Evolutionary conservation across 2,113 vertebrate genomes (phyloP).

Genomic region (Indicator indicator): DNA sequence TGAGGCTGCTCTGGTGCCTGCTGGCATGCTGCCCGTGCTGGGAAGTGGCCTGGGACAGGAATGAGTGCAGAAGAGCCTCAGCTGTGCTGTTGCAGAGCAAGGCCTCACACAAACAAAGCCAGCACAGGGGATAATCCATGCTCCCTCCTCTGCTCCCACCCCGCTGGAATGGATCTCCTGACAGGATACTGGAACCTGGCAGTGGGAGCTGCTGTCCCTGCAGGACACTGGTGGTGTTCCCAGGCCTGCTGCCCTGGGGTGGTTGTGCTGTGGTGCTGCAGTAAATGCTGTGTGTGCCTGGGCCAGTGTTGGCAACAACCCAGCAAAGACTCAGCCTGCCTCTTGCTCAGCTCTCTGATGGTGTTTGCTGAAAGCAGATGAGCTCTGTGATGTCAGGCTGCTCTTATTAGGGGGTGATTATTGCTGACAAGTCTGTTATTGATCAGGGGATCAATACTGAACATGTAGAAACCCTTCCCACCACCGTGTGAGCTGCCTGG

Average conservation of each 20-base stretch:
- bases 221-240: background rate
- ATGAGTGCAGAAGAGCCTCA: background rate
- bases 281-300: constrained; percentile 25
- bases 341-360: constrained; percentile 1
- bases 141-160: constrained; percentile 10
- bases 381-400: background rate
- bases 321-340: background rate
- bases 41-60: background rate
- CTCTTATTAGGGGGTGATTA: constrained; percentile 11
- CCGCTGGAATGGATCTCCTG: constrained; percentile 8
- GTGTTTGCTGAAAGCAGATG: constrained; percentile 8
- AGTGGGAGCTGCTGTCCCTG: background rate
- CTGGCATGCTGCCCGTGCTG: constrained; percentile 13
- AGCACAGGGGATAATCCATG: constrained; percentile 33
- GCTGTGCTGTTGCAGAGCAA: constrained; percentile 39
- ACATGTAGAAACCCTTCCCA: background rate
- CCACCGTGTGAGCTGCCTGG: background rate
- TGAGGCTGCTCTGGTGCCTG: constrained; percentile 17
- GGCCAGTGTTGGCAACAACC: constrained; percentile 39
- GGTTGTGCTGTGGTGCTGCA: background rate
- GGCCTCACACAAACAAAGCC: constrained; percentile 47
- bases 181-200: background rate
- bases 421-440: constrained; percentile 19
- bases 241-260: background rate
- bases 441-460: background rate